phyloP scores from a whole-genome alignment of 2,888 invertebrate species.

The Protophormia terraenovae region DNA sequence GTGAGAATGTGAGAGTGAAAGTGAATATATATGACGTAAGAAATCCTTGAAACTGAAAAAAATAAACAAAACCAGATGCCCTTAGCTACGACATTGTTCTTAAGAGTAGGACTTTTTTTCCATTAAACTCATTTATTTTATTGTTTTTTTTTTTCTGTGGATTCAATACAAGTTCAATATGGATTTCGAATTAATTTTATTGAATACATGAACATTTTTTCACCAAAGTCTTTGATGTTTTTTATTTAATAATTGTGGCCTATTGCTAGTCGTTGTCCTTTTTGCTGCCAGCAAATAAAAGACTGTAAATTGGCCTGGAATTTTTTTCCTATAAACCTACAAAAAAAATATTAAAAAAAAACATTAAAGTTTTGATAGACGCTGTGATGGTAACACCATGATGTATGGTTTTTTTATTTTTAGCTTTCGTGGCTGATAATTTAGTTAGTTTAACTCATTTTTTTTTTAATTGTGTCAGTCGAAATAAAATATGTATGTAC shows the following conservation, averaged over 20 bases:
- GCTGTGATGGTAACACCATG: not conserved
- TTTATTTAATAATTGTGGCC: not conserved
- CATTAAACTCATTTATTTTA: not conserved
- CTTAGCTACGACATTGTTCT: constrained; percentile 7
- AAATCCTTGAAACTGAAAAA: constrained; percentile 11
- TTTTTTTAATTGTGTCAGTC: constrained; percentile 2
- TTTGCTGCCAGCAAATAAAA: not conserved
- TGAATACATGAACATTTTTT: not conserved
- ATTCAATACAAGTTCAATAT: not conserved
- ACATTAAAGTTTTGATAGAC: not conserved
- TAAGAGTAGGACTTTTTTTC: not conserved
- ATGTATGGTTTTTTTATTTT: not conserved
- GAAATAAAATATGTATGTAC: not conserved
- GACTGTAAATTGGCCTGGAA: not conserved
- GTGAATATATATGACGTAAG: constrained; percentile 27
- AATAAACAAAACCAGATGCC: not conserved
- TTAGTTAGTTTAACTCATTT: not conserved
- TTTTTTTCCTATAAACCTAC: not conserved
- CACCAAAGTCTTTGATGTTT: not conserved
- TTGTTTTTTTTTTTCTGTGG: not conserved
- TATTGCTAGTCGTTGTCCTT: not conserved
- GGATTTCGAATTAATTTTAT: not conserved
- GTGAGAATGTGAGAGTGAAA: not conserved
- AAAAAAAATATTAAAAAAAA: not conserved
- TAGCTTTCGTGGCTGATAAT: not conserved